phyloP scores from a whole-genome alignment of 1,140 invertebrate species.

The Orius laevigatus region DNA sequence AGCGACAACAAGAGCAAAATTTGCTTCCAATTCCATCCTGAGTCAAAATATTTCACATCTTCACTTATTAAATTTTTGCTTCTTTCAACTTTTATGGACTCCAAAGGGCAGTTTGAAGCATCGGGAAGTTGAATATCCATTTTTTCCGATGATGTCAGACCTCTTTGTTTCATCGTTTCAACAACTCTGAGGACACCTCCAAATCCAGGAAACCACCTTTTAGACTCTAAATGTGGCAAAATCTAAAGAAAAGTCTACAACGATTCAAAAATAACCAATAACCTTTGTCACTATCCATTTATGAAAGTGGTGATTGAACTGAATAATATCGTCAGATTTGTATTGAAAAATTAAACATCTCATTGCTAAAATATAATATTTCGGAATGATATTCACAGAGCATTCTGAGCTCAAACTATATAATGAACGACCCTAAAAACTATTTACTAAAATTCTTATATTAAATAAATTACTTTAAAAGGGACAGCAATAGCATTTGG shows the following conservation, averaged over 20 bases:
- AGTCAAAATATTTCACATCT: no score
- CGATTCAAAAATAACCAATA: neutral
- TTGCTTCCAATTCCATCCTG: no score
- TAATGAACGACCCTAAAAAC: constrained; percentile 13
- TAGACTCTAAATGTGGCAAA: constrained; percentile 17
- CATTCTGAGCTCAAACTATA: constrained; percentile 15
- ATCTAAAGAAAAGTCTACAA: constrained; percentile 3
- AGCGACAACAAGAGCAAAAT: no score
- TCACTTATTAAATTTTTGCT: no score
- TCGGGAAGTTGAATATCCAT: no score
- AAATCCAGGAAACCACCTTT: constrained; percentile 20
- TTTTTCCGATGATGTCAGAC: no score
- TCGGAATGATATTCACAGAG: constrained; percentile 16
- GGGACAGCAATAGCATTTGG: constrained; percentile 18
- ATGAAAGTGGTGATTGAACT: constrained; percentile 16
- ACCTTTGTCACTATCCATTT: constrained; percentile 9
- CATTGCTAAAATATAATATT: constrained; percentile 19
- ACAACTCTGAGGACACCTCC: constrained; percentile 20
- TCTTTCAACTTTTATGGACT: no score
- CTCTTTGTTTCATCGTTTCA: constrained; percentile 19
- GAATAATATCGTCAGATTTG: constrained; percentile 8
- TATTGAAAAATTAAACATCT: constrained; percentile 14
- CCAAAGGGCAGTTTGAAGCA: no score
- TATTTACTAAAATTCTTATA: no score
- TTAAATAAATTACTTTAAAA: no score